These are phyloP conservation scores for Mesorhabditis sp. DNA, from an alignment of 2,888 invertebrate genomes.

Conservation along the genomic window DNA sequence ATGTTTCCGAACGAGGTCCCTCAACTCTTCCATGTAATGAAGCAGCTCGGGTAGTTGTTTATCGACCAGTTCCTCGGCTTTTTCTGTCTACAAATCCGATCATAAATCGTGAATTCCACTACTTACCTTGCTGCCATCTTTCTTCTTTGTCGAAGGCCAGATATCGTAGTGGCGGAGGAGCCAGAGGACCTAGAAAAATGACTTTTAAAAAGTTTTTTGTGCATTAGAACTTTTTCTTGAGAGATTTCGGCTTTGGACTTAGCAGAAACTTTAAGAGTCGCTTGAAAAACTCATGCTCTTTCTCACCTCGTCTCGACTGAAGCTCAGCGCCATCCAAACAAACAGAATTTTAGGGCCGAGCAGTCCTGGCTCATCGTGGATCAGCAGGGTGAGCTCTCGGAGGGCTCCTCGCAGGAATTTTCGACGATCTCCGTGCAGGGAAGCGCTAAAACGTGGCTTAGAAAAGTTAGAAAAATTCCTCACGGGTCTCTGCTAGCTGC, in stretches of 20 bases:
- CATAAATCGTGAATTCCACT: no score
- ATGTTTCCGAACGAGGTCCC: slow-evolving; percentile 79
- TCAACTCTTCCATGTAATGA: slow-evolving; percentile 94
- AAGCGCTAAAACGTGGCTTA: slow-evolving; percentile 64
- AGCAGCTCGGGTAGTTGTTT: slow-evolving; percentile 90
- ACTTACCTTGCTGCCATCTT: no score
- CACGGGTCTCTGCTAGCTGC: neutral
- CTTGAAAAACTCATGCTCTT: no score
- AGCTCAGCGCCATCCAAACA: slow-evolving; percentile 90
- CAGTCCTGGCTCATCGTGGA: slow-evolving; percentile 95
- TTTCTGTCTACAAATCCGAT: neutral
- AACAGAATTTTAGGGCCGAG: slow-evolving; percentile 88
- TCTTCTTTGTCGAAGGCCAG: slow-evolving; percentile 79
- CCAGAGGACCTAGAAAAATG: slow-evolving; percentile 69
- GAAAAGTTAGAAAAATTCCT: neutral
- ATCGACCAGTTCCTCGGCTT: slow-evolving; percentile 37
- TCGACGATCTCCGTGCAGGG: slow-evolving; percentile 86
- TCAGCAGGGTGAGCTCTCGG: slow-evolving; percentile 86
- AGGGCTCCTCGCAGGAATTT: slow-evolving; percentile 91
- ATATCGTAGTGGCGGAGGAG: slow-evolving; percentile 90
- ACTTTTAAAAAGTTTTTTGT: neutral
- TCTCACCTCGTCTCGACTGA: slow-evolving; percentile 87
- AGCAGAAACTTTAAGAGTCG: no score
- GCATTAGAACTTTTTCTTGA: neutral
- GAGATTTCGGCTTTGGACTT: neutral